Conservation (phyloP, 2,797 vertebrate genomes). For the Choloepus didactylus region DNA sequence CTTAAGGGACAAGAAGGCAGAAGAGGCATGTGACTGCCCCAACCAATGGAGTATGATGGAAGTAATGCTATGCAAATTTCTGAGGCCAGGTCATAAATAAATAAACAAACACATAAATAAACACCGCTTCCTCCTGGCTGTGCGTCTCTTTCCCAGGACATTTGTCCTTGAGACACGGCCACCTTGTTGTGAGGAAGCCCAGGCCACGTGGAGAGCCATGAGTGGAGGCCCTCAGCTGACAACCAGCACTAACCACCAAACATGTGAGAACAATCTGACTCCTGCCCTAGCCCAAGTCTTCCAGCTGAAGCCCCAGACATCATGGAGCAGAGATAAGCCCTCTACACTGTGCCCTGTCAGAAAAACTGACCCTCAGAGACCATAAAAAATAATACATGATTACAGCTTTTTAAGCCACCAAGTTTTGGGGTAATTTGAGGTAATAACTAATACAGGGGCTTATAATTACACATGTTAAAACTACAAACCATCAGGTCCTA, state of each 20-base stretch:
- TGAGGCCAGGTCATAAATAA: neutral
- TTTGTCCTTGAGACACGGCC: neutral
- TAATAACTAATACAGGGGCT: neutral
- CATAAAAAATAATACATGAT: neutral
- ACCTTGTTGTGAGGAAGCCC: neutral
- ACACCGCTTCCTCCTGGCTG: neutral
- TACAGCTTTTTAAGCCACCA: neutral
- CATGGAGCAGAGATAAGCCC: neutral
- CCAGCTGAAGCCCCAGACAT: neutral
- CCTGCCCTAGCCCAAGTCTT: neutral
- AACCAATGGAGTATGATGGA: neutral
- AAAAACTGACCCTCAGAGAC: neutral
- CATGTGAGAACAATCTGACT: neutral
- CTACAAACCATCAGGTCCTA: neutral
- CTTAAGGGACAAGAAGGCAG: no score
- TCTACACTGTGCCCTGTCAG: accelerated
- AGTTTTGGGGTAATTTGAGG: neutral
- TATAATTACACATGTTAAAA: neutral
- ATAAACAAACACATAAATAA: neutral
- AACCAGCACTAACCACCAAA: neutral
- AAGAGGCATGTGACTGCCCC: neutral
- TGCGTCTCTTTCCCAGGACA: neutral
- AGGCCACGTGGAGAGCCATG: neutral
- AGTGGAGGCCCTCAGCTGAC: neutral
- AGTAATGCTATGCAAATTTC: neutral